Evolutionary conservation across 2,797 vertebrate genomes (phyloP).

Genomic region (Lophotriccus pileatus): DNA sequence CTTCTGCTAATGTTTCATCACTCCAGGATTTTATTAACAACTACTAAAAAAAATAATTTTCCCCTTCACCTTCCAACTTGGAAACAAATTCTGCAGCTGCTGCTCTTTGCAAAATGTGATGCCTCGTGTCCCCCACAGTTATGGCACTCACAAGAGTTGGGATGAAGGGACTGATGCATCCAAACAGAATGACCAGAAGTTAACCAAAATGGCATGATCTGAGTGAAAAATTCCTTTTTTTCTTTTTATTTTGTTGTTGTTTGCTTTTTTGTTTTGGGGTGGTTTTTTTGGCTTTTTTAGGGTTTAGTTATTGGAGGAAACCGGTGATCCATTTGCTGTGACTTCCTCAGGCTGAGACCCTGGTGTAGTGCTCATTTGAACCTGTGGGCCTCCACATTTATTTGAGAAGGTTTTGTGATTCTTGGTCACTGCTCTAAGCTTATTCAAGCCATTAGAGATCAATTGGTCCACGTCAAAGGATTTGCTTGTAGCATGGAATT

Average conservation of each 20-base stretch:
- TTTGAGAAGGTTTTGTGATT: background rate
- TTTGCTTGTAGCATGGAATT: background rate
- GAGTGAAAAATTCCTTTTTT: background rate
- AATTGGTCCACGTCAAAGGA: background rate
- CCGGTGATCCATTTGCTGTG: background rate
- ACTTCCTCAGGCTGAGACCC: background rate
- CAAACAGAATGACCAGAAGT: background rate
- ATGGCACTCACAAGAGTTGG: fast-evolving
- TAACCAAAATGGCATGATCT: background rate
- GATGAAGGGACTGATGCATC: background rate
- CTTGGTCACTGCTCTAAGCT: background rate
- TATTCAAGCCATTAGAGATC: background rate
- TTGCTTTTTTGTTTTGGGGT: background rate
- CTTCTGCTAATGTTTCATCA: background rate
- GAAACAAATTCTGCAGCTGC: background rate
- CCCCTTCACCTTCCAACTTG: background rate
- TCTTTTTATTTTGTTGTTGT: no score
- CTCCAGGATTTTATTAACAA: background rate
- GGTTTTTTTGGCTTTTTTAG: background rate
- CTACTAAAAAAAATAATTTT: background rate
- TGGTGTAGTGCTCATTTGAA: background rate
- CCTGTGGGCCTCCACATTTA: background rate
- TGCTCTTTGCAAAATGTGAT: background rate
- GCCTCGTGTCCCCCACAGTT: background rate
- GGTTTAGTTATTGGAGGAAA: background rate